Percentiles rank a stretch among this genome's conserved stretches.
Conservation (phyloP, 2,797 vertebrate species). For the Sebastes trivittatus region DNA sequence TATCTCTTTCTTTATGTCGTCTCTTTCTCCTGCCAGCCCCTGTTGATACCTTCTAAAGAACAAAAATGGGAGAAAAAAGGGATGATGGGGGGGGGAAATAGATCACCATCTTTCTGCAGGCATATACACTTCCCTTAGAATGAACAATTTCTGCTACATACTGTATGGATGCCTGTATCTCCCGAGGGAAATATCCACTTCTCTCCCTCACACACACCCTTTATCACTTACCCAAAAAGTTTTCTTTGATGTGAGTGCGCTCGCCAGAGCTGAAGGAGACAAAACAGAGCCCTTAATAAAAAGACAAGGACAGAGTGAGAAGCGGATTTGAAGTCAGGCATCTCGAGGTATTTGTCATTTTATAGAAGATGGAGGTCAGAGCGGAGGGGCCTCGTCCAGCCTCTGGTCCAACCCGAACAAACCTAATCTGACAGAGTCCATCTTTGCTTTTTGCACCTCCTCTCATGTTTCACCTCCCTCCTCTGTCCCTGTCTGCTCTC, state of each 20-base stretch:
- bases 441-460: conserved; percentile 25
- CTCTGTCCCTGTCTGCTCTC: neutral
- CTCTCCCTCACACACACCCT: neutral
- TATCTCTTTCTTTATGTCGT: conserved; percentile 29
- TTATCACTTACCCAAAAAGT: conserved; percentile 12
- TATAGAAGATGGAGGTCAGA: conserved; percentile 42
- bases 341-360: conserved; percentile 28
- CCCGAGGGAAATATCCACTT: conserved; percentile 10
- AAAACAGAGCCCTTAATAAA: conserved; percentile 31
- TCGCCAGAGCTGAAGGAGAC: conserved; percentile 16
- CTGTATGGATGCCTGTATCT: conserved; percentile 24
- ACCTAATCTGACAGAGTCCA: conserved; percentile 29
- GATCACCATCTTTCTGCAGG: conserved; percentile 48
- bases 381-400: neutral
- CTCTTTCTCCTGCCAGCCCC: conserved; percentile 18
- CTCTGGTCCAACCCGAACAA: conserved; percentile 20
- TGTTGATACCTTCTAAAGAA: conserved; percentile 27
- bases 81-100: conserved; percentile 16
- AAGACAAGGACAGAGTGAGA: conserved; percentile 31
- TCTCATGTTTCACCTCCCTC: conserved; percentile 13
- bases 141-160: conserved; percentile 24
- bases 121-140: conserved; percentile 17
- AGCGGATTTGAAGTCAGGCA: conserved; percentile 10
- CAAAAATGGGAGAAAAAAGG: conserved; percentile 16
- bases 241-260: conserved; percentile 33